Evolutionary conservation across 2,888 invertebrate species (phyloP).

Genomic region (Lepidocyrtinus sp.): DNA sequence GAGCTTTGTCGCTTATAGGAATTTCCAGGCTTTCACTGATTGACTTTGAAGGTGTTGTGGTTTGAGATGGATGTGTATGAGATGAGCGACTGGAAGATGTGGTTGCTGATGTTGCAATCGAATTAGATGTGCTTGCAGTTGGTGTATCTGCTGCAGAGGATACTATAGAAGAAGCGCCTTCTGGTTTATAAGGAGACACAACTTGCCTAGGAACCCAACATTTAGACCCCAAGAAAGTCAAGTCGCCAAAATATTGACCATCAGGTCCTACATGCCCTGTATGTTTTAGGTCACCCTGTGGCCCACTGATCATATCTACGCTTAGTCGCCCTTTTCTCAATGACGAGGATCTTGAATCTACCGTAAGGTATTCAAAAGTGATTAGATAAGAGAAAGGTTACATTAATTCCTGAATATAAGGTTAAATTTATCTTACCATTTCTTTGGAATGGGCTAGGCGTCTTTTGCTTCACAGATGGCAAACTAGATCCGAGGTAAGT

Average conservation of each 20-base stretch:
- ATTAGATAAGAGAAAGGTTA: not conserved
- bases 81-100: conserved; percentile 21
- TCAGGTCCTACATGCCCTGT: conserved; percentile 97
- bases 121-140: conserved; percentile 49
- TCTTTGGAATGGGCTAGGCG: conserved; percentile 72
- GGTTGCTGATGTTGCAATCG: conserved; percentile 34
- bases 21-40: conserved; percentile 60
- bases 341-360: conserved; percentile 69
- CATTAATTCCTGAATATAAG: not conserved
- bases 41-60: conserved; percentile 57
- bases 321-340: conserved; percentile 78
- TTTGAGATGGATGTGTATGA: conserved; percentile 30
- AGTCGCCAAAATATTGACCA: conserved; percentile 97
- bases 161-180: conserved; percentile 30
- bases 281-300: conserved; percentile 97
- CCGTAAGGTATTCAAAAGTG: not conserved
- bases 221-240: conserved; percentile 81
- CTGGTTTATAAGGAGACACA: conserved; percentile 70
- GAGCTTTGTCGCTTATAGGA: conserved; percentile 68
- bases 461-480: conserved; percentile 76
- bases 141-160: conserved; percentile 48
- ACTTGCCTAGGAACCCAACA: conserved; percentile 70
- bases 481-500: conserved; percentile 87
- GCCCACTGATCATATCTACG: conserved; percentile 95
- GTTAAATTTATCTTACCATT: too few relatives aligned